Evolutionary conservation across 2,888 invertebrate species (phyloP), one percentile per base, ranked within the genome.

Genomic region (Hydraecia micacea): DNA sequence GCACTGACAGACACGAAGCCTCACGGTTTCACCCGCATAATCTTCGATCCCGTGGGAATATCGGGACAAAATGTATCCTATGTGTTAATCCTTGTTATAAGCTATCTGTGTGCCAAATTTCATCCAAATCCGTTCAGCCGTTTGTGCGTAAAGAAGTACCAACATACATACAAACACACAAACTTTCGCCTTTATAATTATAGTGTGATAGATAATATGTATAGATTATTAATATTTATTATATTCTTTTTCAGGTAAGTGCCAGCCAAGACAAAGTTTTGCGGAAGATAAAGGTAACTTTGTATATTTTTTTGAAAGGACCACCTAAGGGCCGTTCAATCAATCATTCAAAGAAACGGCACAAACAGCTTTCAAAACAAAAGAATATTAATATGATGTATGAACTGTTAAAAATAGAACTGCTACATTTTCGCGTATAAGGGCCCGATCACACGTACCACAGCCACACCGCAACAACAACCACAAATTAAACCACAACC

Each of bases 231-330:
- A 58, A 39, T 25, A 11, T 32, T 18, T 21, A 15, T 67, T 60
- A 15, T 39, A 71, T 75, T 78, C 8, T 69, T 21, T 84, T 76
- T 15, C 83, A 84, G 84, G 84, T 84, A 85, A 74, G 84, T 79
- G 13, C 9, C 62, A 42, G 49, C 0, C 18, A 25, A 65, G n/a
- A 42, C 28, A n/a, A 60, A 2, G 5, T n/a, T 46, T 68, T 9
- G 9, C 15, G 13, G 15, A 46, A 36, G 42, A 42, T n/a, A 58
- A 21, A 72, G 75, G 75, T 83, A 83, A 60, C 21, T 25, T 55
- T 28, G 42, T 67, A 52, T 42, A 69, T 32, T 60, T 60, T 42
- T 11, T 11, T 32, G 11, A n/a, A 52, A 39, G 18, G 39, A 32
- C 4, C 21, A 0, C n/a, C 18, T 62, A 46, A 49, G 36, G 13